These are phyloP conservation scores for Gryon sp. DNA, from an alignment of 1,140 invertebrate genomes.

Conservation along the genomic window DNA sequence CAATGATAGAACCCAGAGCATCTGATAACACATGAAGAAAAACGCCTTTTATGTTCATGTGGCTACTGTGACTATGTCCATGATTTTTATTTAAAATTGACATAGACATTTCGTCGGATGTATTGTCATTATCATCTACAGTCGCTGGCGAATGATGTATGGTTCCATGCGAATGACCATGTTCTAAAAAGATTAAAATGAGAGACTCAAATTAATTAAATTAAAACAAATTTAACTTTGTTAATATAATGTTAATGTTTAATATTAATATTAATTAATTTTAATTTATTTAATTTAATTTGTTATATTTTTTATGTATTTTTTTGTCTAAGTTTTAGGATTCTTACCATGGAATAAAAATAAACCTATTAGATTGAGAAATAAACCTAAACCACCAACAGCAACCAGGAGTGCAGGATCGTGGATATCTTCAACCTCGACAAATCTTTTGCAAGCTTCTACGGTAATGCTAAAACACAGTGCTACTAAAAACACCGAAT, in stretches of 20 bases:
- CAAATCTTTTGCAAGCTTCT: slow-evolving; percentile 93
- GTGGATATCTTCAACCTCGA: slow-evolving; percentile 91
- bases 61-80: slow-evolving; percentile 83
- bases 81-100: no score
- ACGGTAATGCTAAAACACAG: slow-evolving; percentile 95
- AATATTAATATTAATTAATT: no score
- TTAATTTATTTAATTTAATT: slow-evolving; percentile 63
- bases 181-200: no score
- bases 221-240: no score
- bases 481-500: slow-evolving; percentile 94
- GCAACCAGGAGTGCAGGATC: slow-evolving; percentile 87
- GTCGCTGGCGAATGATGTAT: no score
- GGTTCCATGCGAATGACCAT: no score
- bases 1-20: slow-evolving; percentile 96
- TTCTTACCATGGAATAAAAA: slow-evolving; percentile 91
- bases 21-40: slow-evolving; percentile 98
- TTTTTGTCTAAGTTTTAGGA: no score
- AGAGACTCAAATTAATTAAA: no score
- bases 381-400: slow-evolving; percentile 88
- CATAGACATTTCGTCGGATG: no score
- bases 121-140: no score
- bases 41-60: slow-evolving; percentile 98
- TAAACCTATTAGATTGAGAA: slow-evolving; percentile 91
- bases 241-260: no score
- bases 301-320: no score